phyloP scores from a whole-genome alignment of 1,140 invertebrate species.

The Cyclargus thomasi region DNA sequence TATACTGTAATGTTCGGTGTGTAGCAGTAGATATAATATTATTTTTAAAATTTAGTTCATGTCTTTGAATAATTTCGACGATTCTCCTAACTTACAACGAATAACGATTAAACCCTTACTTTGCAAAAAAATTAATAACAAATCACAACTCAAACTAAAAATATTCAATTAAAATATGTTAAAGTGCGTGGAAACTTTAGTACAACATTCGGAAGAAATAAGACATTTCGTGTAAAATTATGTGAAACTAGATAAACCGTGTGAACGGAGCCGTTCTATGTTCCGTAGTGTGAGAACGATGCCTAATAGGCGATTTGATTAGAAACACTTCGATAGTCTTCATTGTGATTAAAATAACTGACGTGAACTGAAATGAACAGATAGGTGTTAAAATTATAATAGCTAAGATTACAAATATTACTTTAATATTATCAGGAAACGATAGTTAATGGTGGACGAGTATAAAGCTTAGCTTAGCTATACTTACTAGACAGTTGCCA shows the following conservation, averaged over 20 bases:
- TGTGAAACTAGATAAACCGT: constrained; percentile 1
- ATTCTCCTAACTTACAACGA: too few species aligned
- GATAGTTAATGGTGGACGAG: too few species aligned
- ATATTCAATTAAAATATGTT: neutral
- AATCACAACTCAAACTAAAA: neutral
- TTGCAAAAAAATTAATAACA: too few species aligned
- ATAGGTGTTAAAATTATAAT: neutral
- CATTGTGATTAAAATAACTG: neutral
- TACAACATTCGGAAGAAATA: neutral
- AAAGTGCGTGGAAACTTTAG: neutral
- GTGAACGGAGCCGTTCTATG: neutral
- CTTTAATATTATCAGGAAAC: too few species aligned
- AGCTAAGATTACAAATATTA: neutral
- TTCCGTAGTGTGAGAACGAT: neutral
- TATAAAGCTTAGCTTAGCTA: too few species aligned
- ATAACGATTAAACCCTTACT: too few species aligned
- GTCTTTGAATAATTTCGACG: too few species aligned
- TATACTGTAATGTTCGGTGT: too few species aligned
- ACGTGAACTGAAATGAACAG: neutral
- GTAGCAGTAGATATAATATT: too few species aligned
- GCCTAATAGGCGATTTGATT: neutral
- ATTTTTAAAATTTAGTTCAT: too few species aligned
- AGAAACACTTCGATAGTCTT: neutral
- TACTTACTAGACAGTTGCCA: too few species aligned
- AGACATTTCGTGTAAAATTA: neutral